These are phyloP conservation scores for Carapus acus DNA, from an alignment of 2,797 vertebrate genomes.

Conservation along the genomic window DNA sequence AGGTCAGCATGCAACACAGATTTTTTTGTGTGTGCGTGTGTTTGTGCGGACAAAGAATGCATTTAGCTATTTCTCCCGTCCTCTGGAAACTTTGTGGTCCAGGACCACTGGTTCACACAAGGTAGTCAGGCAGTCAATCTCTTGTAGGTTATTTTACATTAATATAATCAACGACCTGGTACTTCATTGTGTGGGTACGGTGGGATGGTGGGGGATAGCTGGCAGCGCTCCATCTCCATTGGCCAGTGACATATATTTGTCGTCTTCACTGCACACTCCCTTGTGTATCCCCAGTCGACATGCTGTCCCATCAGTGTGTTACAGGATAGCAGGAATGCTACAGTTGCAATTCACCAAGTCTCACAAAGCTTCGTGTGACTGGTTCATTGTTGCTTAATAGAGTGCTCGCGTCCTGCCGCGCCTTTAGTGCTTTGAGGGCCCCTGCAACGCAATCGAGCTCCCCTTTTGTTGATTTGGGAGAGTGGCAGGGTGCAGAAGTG, in stretches of 20 bases:
- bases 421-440: conserved; percentile 70
- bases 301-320: conserved; percentile 72
- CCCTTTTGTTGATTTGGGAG: conserved; percentile 69
- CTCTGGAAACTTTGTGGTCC: too few relatives aligned
- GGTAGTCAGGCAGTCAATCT: too few relatives aligned
- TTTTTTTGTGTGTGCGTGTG: too few relatives aligned
- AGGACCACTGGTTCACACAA: too few relatives aligned
- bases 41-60: too few relatives aligned
- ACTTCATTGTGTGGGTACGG: conserved; percentile 40
- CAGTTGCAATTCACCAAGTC: conserved; percentile 70
- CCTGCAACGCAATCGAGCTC: conserved; percentile 67
- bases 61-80: too few relatives aligned
- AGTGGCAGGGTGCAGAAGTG: too few relatives aligned
- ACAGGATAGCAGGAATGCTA: conserved; percentile 61
- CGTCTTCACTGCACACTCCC: conserved; percentile 66
- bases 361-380: conserved; percentile 72
- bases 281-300: conserved; percentile 63
- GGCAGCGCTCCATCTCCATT: conserved; percentile 58
- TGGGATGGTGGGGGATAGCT: conserved; percentile 40
- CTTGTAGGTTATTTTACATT: conserved; percentile 60
- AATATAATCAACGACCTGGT: conserved; percentile 55
- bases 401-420: conserved; percentile 67
- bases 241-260: conserved; percentile 69
- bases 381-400: conserved; percentile 68
- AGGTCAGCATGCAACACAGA: conserved; percentile 66